A percentile compares a stretch with the other conserved stretches of the same genome.
These are phyloP conservation scores for Ariopsis seemanni DNA, from an alignment of 2,113 vertebrate species.

Conservation along the genomic window DNA sequence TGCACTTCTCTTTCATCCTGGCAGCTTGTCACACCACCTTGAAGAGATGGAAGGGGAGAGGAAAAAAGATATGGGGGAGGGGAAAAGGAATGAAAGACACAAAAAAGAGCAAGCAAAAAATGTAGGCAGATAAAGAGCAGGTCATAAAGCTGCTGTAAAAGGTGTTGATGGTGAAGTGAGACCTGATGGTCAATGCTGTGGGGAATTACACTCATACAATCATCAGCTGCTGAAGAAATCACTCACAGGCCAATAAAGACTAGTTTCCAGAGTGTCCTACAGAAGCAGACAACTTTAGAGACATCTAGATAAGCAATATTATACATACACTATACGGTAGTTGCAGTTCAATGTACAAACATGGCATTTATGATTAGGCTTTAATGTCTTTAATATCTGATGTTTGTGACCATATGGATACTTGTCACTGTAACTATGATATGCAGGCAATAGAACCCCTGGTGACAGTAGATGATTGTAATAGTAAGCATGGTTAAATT, in stretches of 20 bases:
- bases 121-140: slow-evolving; percentile 49
- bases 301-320: not conserved
- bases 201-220: slow-evolving; percentile 42
- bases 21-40: slow-evolving; percentile 46
- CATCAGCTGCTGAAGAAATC: slow-evolving; percentile 41
- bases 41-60: slow-evolving; percentile 36
- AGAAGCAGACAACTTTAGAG: not conserved
- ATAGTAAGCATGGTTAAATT: not conserved
- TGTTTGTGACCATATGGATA: not conserved
- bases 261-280: not conserved
- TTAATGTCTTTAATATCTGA: not conserved
- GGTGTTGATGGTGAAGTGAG: slow-evolving; percentile 44
- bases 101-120: slow-evolving; percentile 26
- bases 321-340: not conserved
- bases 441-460: not conserved
- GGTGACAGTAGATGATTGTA: not conserved
- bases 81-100: slow-evolving; percentile 18
- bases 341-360: not conserved
- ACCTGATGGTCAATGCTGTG: slow-evolving; percentile 34
- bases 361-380: not conserved
- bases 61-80: slow-evolving; percentile 13
- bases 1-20: slow-evolving; percentile 54
- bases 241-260: slow-evolving; percentile 35
- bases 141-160: slow-evolving; percentile 36
- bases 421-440: not conserved